A percentile compares a stretch with the other conserved stretches of the same genome.
phyloP scores from a whole-genome alignment of 1,140 invertebrate species.

The Whitmania pigra region DNA sequence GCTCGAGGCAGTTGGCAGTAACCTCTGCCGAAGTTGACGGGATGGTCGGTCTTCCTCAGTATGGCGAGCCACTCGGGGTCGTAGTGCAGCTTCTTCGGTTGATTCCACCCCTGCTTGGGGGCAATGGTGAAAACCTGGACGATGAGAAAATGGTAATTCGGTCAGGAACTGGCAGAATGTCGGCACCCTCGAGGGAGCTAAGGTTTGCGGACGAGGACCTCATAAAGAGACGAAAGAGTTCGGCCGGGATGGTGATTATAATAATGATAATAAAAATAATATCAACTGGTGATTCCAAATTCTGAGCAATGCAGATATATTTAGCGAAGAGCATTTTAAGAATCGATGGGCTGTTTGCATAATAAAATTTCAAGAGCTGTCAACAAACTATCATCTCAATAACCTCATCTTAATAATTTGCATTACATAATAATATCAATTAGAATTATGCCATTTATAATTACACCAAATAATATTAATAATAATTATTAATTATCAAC shows the following conservation, averaged over 20 bases:
- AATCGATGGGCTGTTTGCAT: too few species aligned
- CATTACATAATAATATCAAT: background rate
- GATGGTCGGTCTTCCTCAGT: constrained; percentile 72
- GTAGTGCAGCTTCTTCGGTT: constrained; percentile 51
- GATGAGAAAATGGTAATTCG: background rate
- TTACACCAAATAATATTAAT: background rate
- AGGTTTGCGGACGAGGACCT: background rate
- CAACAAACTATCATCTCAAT: background rate
- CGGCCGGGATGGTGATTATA: background rate
- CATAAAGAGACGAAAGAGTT: background rate
- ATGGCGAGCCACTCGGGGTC: constrained; percentile 89
- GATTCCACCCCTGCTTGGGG: constrained; percentile 22
- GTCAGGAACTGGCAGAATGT: too few species aligned
- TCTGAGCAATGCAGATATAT: background rate
- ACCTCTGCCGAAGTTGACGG: constrained; percentile 58
- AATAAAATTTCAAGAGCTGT: too few species aligned
- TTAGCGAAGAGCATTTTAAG: too few species aligned
- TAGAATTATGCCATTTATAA: too few species aligned
- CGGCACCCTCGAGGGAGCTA: background rate
- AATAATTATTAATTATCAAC: background rate
- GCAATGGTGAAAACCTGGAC: constrained; percentile 26
- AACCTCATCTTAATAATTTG: background rate
- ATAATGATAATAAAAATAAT: too few species aligned
- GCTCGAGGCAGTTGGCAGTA: constrained; percentile 64
- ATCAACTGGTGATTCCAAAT: background rate